phyloP scores from a whole-genome alignment of 2,888 invertebrate species.

The Pseudeuparius sepicola region DNA sequence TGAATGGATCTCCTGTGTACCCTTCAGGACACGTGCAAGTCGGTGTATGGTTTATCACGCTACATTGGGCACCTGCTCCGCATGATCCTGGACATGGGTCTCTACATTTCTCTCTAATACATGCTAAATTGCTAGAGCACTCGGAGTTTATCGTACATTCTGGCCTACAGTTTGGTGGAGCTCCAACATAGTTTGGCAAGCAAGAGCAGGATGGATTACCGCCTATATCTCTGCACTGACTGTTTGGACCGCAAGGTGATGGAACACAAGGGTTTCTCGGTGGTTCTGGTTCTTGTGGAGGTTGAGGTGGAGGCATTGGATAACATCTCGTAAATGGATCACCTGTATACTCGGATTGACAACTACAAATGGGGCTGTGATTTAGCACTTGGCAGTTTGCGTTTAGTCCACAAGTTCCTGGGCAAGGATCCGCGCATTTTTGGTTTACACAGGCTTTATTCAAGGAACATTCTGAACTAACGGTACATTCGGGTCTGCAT shows the following conservation, averaged over 20 bases:
- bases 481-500: slow-evolving; percentile 64
- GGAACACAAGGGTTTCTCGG: slow-evolving; percentile 54
- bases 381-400: slow-evolving; percentile 45
- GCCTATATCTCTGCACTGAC: slow-evolving; percentile 56
- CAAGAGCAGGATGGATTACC: slow-evolving; percentile 52
- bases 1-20: slow-evolving; percentile 55
- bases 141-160: slow-evolving; percentile 56
- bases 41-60: slow-evolving; percentile 58
- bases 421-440: slow-evolving; percentile 41
- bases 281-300: slow-evolving; percentile 26
- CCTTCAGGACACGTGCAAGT: slow-evolving; percentile 54
- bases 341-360: slow-evolving; percentile 46
- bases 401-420: slow-evolving; percentile 45
- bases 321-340: slow-evolving; percentile 66
- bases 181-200: slow-evolving; percentile 46
- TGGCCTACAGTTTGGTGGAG: slow-evolving; percentile 55
- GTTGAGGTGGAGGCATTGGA: slow-evolving; percentile 43
- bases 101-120: slow-evolving; percentile 46
- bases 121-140: slow-evolving; percentile 48
- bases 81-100: slow-evolving; percentile 57
- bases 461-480: slow-evolving; percentile 56
- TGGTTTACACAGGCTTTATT: slow-evolving; percentile 38
- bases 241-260: slow-evolving; percentile 72
- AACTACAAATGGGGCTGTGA: slow-evolving; percentile 67
- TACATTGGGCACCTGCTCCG: slow-evolving; percentile 51